Evolutionary conservation across 2,797 vertebrate species (phyloP).

Genomic region (Zalophus californianus): DNA sequence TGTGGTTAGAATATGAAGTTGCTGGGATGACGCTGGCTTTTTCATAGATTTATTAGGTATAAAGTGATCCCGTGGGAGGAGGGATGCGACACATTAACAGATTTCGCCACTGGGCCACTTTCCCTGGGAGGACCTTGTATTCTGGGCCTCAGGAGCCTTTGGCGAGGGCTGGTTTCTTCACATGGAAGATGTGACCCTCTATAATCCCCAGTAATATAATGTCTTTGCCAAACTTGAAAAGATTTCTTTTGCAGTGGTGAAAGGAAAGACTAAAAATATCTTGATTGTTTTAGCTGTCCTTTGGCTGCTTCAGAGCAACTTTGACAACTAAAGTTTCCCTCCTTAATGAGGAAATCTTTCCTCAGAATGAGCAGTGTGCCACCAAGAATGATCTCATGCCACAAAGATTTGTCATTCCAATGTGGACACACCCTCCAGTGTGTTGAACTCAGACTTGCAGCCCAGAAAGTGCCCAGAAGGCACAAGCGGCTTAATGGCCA

Average conservation of each 20-base stretch:
- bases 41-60: background rate
- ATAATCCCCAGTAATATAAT: slow-evolving; percentile 1
- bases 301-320: slow-evolving; percentile 55
- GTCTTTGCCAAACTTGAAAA: slow-evolving; percentile 65
- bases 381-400: background rate
- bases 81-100: background rate
- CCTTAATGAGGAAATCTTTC: slow-evolving; percentile 62
- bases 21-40: slow-evolving; percentile 21
- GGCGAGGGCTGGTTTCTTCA: slow-evolving; percentile 49
- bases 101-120: background rate
- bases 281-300: slow-evolving; percentile 65
- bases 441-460: background rate
- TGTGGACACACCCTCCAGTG: background rate
- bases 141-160: background rate
- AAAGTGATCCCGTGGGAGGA: background rate
- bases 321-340: background rate
- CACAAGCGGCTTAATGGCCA: background rate
- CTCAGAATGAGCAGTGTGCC: slow-evolving; percentile 19
- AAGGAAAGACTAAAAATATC: slow-evolving; percentile 70
- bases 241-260: slow-evolving; percentile 50
- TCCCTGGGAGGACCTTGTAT: background rate
- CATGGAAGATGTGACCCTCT: slow-evolving; percentile 4
- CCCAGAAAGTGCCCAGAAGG: background rate
- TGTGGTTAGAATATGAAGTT: slow-evolving; percentile 13
- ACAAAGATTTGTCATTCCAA: background rate